Evolutionary conservation across 2,797 vertebrate species (phyloP).

Genomic region (Salmo trutta): DNA sequence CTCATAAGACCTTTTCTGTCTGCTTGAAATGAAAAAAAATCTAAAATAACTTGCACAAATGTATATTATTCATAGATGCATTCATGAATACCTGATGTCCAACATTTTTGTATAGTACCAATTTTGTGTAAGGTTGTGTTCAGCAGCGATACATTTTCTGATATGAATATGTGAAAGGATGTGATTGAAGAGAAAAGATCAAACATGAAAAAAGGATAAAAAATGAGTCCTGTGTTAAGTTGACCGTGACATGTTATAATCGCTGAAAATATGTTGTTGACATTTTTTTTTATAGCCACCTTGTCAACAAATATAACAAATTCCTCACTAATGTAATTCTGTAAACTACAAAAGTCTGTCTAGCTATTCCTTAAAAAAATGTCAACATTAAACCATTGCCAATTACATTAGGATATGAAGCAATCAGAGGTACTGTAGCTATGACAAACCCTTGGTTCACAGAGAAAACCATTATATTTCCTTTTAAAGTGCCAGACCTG

Average conservation of each 20-base stretch:
- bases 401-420: slow-evolving; percentile 67
- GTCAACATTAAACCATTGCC: slow-evolving; percentile 54
- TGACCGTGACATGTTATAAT: slow-evolving; percentile 57
- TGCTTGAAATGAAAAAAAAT: not conserved
- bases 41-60: not conserved
- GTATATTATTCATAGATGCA: not conserved
- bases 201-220: slow-evolving; percentile 59
- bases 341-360: slow-evolving; percentile 33
- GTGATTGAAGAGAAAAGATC: slow-evolving; percentile 29
- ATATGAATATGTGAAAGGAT: slow-evolving; percentile 39
- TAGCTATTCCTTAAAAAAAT: slow-evolving; percentile 59
- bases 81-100: slow-evolving; percentile 65
- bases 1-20: not conserved
- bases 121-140: slow-evolving; percentile 26
- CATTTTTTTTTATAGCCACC: slow-evolving; percentile 56
- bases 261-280: slow-evolving; percentile 40
- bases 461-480: slow-evolving; percentile 22
- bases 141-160: not conserved
- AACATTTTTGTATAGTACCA: slow-evolving; percentile 36
- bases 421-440: slow-evolving; percentile 38
- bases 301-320: slow-evolving; percentile 59
- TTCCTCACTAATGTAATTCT: slow-evolving; percentile 50
- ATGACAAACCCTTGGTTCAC: slow-evolving; percentile 32
- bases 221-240: slow-evolving; percentile 42
- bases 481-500: slow-evolving; percentile 52